These are phyloP conservation scores for Cavia porcellus DNA, from an alignment of 2,113 vertebrate genomes.

Conservation along the genomic window DNA sequence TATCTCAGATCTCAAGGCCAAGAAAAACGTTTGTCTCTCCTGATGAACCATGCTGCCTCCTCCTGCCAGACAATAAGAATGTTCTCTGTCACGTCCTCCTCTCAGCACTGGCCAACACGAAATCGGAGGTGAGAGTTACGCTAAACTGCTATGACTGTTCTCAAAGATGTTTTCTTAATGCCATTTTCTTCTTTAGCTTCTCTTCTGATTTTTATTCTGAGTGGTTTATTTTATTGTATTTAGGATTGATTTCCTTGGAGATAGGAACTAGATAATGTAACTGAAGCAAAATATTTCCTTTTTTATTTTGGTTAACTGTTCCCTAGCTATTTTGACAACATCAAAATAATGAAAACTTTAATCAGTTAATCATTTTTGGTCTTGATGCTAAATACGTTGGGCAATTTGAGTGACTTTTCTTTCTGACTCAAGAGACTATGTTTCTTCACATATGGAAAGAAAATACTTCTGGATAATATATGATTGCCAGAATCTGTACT, in stretches of 20 bases:
- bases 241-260: conserved; percentile 12
- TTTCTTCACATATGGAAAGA: conserved; percentile 49
- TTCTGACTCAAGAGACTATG: background rate
- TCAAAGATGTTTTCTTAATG: background rate
- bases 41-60: background rate
- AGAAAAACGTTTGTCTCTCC: background rate
- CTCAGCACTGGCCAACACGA: background rate
- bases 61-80: background rate
- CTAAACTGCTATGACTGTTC: background rate
- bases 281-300: conserved; percentile 14
- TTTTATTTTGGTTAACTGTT: conserved; percentile 44
- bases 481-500: background rate
- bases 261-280: background rate
- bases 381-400: conserved; percentile 22
- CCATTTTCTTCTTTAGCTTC: background rate
- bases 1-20: background rate
- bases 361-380: background rate
- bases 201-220: background rate
- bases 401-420: background rate
- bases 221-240: conserved; percentile 2
- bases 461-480: background rate
- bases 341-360: conserved; percentile 34
- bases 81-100: background rate
- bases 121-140: background rate
- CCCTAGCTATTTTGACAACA: background rate